Conservation (phyloP, 2,797 vertebrate genomes). For the Sciurus carolinensis region DNA sequence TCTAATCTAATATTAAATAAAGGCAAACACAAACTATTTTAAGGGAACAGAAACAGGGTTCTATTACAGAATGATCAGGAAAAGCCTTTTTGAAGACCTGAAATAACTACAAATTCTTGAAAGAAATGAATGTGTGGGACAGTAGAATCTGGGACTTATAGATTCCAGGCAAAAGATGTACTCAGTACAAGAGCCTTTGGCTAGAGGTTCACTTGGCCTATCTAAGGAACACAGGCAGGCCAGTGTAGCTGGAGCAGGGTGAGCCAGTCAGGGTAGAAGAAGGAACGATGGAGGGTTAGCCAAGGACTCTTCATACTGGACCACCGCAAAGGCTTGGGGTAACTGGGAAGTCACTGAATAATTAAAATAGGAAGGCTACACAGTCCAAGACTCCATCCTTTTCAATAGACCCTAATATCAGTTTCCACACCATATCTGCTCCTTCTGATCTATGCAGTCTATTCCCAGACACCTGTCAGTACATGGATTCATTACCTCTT, state of each 20-base stretch:
- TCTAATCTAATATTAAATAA: neutral
- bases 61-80: neutral
- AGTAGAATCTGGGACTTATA: neutral
- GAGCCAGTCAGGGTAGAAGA: accelerated
- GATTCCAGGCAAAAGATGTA: neutral
- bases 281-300: neutral
- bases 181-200: neutral
- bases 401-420: neutral
- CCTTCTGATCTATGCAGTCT: neutral
- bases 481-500: neutral
- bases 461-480: neutral
- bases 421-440: neutral
- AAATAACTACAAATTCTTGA: neutral
- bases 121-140: neutral
- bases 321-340: neutral
- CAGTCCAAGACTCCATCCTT: neutral
- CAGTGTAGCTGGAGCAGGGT: neutral
- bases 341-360: neutral
- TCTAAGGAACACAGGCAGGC: neutral
- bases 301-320: neutral
- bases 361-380: neutral
- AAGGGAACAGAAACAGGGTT: neutral
- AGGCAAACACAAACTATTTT: neutral
- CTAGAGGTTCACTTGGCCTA: neutral
- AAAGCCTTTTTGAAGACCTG: neutral